Evolutionary conservation across 2,113 vertebrate species (phyloP).

Genomic region (Aptenodytes patagonicus): DNA sequence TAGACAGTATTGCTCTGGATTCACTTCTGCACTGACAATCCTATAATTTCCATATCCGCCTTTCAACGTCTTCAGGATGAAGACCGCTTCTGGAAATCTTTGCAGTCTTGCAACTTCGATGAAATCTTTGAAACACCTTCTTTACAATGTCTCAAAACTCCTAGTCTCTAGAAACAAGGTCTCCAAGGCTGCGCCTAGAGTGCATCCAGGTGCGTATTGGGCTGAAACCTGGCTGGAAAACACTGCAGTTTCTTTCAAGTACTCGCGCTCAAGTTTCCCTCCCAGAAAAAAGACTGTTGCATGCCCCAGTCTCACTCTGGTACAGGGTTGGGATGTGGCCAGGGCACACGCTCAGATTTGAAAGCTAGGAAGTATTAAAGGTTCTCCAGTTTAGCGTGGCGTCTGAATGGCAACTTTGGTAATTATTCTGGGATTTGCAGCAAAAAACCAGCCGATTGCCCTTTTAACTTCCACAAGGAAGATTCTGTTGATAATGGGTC

Average conservation of each 20-base stretch:
- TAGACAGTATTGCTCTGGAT: not conserved
- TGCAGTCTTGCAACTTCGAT: not conserved
- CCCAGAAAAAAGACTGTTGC: not conserved
- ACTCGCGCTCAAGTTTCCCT: not conserved
- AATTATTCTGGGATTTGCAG: not conserved
- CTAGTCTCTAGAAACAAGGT: not conserved
- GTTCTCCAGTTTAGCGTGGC: not conserved
- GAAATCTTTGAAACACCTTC: not conserved
- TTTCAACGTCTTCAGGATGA: not conserved
- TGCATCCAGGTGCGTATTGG: fast-evolving
- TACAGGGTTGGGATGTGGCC: not conserved
- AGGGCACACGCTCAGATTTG: not conserved
- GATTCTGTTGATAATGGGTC: not conserved
- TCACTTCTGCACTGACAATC: not conserved
- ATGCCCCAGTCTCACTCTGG: fast-evolving
- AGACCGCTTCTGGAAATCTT: not conserved
- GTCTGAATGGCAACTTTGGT: not conserved
- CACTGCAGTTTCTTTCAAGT: not conserved
- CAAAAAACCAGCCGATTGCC: not conserved
- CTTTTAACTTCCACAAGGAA: too few relatives aligned
- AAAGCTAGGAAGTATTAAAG: not conserved
- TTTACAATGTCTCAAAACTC: not conserved
- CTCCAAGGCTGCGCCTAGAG: not conserved
- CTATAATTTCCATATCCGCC: not conserved
- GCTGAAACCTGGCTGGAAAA: not conserved